Evolutionary conservation across 2,797 vertebrate genomes (phyloP), one percentile per base, ranked within the genome.

Genomic region (Pipistrellus kuhlii): DNA sequence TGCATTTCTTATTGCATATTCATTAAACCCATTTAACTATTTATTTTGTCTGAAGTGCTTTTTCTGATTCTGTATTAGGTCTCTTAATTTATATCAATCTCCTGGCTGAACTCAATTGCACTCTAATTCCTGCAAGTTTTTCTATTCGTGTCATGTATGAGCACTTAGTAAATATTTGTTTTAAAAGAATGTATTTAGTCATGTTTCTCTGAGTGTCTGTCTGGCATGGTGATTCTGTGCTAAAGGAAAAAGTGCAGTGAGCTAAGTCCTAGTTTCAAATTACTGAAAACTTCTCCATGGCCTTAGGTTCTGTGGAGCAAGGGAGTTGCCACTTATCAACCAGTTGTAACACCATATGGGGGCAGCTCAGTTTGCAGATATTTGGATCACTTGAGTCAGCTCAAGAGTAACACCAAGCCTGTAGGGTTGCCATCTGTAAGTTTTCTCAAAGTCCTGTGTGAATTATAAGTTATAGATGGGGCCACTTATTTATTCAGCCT

Each of bases 61-160:
- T 84, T 86, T 73, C 64, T 84, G 27, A 85, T 82, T 66, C 55
- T 81, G 23, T 78, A 41, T 83, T 84, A 71, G 41, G 66, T 15
- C 14, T 81, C 91, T 81, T 57, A 18, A 59, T 35, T 66, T 55
- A 27, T 83, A 55, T 55, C n/a, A 66, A 4, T 38, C 18, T 93
- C 1, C 64, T 82, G 5, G 13, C 8, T 20, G 66, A 93, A 85
- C 6, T 89, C 51, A 84, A 78, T 21, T 13, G 14, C n/a, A 11
- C 30, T 88, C 10, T 14, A 75, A 64, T 62, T 78, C 38, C 32
- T 62, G 4, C 23, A 68, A 46, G 12, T 62, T 84, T 78, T 76
- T 41, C 27, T 48, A 14, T 80, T 71, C 27, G 27, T 59, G 73
- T 72, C 23, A 27, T 62, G 88, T 91, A 41, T 32, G 6, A 87